phyloP scores from a whole-genome alignment of 2,113 vertebrate species.

The Buteo buteo region DNA sequence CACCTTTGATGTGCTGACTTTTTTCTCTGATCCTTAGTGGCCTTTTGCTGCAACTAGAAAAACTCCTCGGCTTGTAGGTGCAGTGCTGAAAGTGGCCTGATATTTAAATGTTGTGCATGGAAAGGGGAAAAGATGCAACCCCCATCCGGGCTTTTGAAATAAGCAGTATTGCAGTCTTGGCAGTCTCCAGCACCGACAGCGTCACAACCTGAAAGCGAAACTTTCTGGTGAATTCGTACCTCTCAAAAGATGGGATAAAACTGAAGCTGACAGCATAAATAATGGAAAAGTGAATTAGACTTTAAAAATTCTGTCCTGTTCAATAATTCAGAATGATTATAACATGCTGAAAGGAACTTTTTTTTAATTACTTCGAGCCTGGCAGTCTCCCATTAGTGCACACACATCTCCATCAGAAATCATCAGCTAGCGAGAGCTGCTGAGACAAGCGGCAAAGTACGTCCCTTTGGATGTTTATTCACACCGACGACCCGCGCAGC shows the following conservation, averaged over 20 bases:
- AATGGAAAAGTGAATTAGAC: conserved; percentile 47
- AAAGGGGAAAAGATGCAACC: neutral
- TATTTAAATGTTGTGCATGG: neutral
- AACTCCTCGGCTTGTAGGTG: neutral
- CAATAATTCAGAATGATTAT: conserved; percentile 55
- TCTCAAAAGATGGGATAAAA: conserved; percentile 6
- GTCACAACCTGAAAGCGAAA: conserved; percentile 6
- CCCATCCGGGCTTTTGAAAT: neutral
- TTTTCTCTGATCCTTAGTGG: neutral
- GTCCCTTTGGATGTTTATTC: neutral
- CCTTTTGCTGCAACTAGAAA: neutral
- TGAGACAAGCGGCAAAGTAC: neutral
- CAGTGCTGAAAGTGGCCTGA: neutral
- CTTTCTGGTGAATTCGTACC: neutral
- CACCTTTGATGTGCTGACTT: conserved; percentile 3
- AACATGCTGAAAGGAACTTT: conserved; percentile 14
- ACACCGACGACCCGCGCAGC: neutral
- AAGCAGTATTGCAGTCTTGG: neutral
- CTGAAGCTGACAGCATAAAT: conserved; percentile 52
- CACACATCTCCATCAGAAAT: neutral
- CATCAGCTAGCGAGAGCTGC: neutral
- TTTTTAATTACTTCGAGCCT: conserved; percentile 45
- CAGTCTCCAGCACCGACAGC: neutral
- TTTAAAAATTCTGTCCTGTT: conserved; percentile 51
- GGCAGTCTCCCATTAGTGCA: conserved; percentile 1